Conservation (phyloP, 92 coral and sea anemone genomes). For the Parazoanthus atlanticus region DNA sequence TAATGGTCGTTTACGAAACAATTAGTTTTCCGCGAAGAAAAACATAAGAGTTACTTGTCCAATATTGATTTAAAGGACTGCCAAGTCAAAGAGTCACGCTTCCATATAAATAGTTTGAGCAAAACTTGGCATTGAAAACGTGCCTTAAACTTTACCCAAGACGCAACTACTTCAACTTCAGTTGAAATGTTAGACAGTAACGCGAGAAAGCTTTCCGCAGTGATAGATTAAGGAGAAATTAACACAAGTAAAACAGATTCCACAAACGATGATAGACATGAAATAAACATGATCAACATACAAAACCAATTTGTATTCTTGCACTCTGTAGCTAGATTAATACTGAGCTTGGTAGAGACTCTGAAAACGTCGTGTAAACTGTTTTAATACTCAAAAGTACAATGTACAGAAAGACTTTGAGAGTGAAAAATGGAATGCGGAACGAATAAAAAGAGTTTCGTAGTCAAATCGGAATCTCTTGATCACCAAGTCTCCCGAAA, state of each 20-base stretch:
- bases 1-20: conserved; percentile 40
- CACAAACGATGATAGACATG: conserved; percentile 27
- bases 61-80: conserved; percentile 28
- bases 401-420: neutral
- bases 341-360: neutral
- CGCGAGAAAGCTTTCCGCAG: conserved; percentile 13
- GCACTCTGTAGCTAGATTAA: too few species aligned
- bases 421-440: neutral
- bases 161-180: neutral
- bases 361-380: neutral
- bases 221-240: neutral
- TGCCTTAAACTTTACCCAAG: neutral
- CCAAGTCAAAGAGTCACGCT: conserved; percentile 29
- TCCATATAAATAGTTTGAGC: neutral
- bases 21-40: conserved; percentile 39
- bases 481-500: neutral
- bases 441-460: neutral
- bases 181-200: neutral
- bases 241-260: conserved; percentile 18
- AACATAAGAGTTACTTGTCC: conserved; percentile 31
- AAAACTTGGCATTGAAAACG: neutral
- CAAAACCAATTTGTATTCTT: neutral
- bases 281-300: neutral
- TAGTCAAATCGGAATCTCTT: neutral
- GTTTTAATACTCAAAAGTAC: neutral